Evolutionary conservation across 1,140 invertebrate genomes (phyloP).

Genomic region (Leguminivora glycinivorella): DNA sequence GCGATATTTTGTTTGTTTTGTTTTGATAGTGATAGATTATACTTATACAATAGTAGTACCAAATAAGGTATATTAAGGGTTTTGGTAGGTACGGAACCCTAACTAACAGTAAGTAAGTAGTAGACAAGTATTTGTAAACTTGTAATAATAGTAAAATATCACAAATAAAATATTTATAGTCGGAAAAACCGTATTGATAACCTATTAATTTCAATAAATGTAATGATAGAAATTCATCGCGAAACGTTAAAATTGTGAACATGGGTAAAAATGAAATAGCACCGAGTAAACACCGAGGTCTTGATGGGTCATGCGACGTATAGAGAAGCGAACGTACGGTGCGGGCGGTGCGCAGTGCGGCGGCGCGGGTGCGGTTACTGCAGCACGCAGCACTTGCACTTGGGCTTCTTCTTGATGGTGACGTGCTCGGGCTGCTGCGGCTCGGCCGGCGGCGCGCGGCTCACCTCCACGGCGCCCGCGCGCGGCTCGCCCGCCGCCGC

Average conservation of each 20-base stretch:
- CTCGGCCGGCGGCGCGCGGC: slow-evolving; percentile 85
- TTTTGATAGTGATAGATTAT: not conserved
- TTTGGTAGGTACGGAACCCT: not conserved
- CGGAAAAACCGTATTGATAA: slow-evolving; percentile 33
- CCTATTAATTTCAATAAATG: slow-evolving; percentile 48
- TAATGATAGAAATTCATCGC: slow-evolving; percentile 47
- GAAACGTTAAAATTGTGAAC: slow-evolving; percentile 36
- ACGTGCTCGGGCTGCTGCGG: slow-evolving; percentile 90
- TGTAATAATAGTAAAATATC: slow-evolving; percentile 7
- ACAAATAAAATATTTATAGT: slow-evolving; percentile 21
- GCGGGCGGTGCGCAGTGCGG: slow-evolving; percentile 48
- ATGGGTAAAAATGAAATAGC: slow-evolving; percentile 60
- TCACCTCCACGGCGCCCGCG: slow-evolving; percentile 84
- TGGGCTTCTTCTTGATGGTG: slow-evolving; percentile 93
- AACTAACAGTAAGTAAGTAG: slow-evolving; percentile 11
- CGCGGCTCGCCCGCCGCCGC: slow-evolving; percentile 71
- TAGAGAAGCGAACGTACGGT: slow-evolving; percentile 40
- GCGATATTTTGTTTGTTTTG: too few relatives aligned
- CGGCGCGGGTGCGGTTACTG: slow-evolving; percentile 81
- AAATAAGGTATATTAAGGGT: not conserved
- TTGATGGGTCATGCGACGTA: slow-evolving; percentile 44
- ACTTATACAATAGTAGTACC: not conserved
- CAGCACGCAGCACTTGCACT: slow-evolving; percentile 93
- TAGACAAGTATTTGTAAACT: slow-evolving; percentile 8
- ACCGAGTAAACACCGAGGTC: slow-evolving; percentile 65